Evolutionary conservation across 1,140 invertebrate genomes (phyloP), one percentile per base, ranked within the genome.

Genomic region (Danaus melanippus): DNA sequence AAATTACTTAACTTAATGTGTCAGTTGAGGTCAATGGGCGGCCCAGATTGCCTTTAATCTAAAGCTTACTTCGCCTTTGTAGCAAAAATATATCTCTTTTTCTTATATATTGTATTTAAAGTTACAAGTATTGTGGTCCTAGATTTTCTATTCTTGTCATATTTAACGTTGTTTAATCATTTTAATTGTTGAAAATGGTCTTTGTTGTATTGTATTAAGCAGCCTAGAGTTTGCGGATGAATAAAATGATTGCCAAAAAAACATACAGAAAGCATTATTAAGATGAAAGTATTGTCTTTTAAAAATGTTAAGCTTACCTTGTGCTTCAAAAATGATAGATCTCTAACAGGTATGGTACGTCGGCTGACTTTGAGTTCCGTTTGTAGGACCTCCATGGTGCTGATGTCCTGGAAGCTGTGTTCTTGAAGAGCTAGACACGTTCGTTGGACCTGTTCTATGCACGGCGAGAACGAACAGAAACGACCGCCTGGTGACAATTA

Each of bases 381-480:
- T 77, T 96, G 93, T 47, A 98, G 86, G 76, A 97, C 94, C 84
- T 99, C 97, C 74, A 94, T 89, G 1, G 96, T 98, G 62, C 90
- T 89, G 39, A 98, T 89, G 65, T 97, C 95, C 49, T 92, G 88
- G 74, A 98, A 98, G 8, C 94, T 94, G 43, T 90, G 74, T 47
- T 91, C 86, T 47, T 87, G 76, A 41, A 99, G 86, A 49, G 89
- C 90, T 47, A 89, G 70, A 84, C 93, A 96, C 6, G 94, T 96
- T 65, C 92, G 90, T 86, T 98, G 96, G 1, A 98, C 97, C 90
- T 99, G 98, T 87, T 99, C 97, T 63, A 99, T 98, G 78, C 98
- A 99, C 0, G 98, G 98, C 2, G 97, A 98, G 88, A 99, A 99
- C 0, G 96, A 97, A 84, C 97, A 98, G 48, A 99, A 90, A 66